Base-by-base conservation (phyloP, 2,888 invertebrate species). In the Andrena trimmerana region DNA sequence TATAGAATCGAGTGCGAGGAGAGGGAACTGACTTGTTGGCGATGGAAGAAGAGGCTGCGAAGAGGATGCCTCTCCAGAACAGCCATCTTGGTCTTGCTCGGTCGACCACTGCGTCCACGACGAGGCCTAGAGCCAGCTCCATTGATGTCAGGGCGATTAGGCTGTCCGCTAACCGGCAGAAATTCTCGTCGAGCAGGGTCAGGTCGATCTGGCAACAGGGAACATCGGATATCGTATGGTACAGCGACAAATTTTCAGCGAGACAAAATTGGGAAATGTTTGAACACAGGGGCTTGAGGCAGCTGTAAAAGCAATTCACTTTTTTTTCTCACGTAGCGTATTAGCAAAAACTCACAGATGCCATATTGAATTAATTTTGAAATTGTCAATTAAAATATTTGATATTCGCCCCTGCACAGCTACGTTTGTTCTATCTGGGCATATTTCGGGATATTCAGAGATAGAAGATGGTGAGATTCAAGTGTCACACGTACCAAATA, bases 201-300 rank as follows among this genome's bases (percentile, higher is more conserved):
- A 91, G 2, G 78, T 92, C 92, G 36, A 92, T 89, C 92, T 92
- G 10, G 0, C 52, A 69, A 31, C 20, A 20, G 8, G 27, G 20
- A 24, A 3, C 10, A 57, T 57, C 4, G 42, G 5, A 5, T 2
- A 8, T 4, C 27, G 1, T n/a, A 8, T 36, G 24, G 2, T 7
- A 10, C 42, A 42, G 4, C 42, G 42, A 42, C 16, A 5, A 42
- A 13, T 42, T 13, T 42, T 3, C 4, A 42, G 42, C 13, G 3
- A 42, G 13, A 42, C 13, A 13, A 13, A 42, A 42, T 42, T 42
- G 13, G 3, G 13, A 13, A 42, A 42, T 16, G 42, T 16, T 42
- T 42, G 0, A 42, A 42, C 42, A 16, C 42, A 42, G 13, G 3
- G 13, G 42, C 36, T 36, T 10, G 10, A 10, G 36, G 2, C 13